phyloP scores from a whole-genome alignment of 2,797 vertebrate species.

The Oreortyx pictus region DNA sequence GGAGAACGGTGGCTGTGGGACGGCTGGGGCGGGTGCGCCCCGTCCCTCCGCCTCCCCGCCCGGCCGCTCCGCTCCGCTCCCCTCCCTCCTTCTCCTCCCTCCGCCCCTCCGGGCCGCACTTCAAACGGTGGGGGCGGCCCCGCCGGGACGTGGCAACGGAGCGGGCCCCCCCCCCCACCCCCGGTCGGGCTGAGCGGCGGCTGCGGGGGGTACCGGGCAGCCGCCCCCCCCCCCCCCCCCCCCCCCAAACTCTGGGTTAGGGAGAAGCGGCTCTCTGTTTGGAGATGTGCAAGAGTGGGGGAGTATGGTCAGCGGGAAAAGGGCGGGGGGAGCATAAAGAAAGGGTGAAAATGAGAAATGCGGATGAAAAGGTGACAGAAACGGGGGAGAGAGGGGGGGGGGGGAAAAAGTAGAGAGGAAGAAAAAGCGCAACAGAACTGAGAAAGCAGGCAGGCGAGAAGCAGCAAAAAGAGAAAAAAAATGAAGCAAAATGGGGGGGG shows the following conservation, averaged over 20 bases:
- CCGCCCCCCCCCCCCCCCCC: background rate
- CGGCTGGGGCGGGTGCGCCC: conserved; percentile 46
- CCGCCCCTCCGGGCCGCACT: conserved; percentile 79
- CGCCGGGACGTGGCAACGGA: conserved; percentile 89
- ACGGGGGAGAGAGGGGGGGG: background rate
- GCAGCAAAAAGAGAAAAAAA: background rate
- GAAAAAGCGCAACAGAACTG: background rate
- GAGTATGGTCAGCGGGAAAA: background rate
- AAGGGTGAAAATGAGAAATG: background rate
- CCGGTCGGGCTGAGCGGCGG: background rate
- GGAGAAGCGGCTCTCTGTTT: background rate
- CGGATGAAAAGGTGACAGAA: background rate
- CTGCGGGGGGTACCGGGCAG: background rate
- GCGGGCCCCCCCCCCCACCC: conserved; percentile 65
- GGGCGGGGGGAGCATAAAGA: background rate
- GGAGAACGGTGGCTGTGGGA: conserved; percentile 28
- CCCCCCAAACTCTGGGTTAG: too few relatives aligned
- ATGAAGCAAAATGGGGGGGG: background rate
- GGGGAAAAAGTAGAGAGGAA: background rate
- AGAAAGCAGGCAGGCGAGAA: background rate
- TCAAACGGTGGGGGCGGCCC: conserved; percentile 83
- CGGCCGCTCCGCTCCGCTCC: conserved; percentile 29
- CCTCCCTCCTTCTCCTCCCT: conserved; percentile 49
- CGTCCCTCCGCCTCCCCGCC: conserved; percentile 58
- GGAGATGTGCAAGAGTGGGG: background rate